Evolutionary conservation across 1,140 invertebrate species (phyloP).

Genomic region (Aphaenogaster ashmeadi): DNA sequence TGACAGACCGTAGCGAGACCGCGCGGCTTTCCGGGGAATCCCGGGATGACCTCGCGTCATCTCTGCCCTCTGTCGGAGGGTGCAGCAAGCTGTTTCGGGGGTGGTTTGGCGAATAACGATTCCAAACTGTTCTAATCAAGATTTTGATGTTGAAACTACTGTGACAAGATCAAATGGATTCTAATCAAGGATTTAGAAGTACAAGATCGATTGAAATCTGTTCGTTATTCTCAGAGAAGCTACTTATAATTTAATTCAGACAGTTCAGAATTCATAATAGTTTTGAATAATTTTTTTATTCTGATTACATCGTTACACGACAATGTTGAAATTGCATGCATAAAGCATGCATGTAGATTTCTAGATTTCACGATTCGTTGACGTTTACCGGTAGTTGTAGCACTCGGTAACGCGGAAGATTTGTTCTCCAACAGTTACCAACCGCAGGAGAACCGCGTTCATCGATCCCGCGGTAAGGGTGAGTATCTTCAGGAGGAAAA

Average conservation of each 20-base stretch:
- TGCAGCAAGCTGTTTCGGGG: not conserved
- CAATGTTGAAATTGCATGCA: not conserved
- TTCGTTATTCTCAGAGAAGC: not conserved
- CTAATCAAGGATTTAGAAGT: not conserved
- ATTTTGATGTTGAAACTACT: not conserved
- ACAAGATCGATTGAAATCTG: not conserved
- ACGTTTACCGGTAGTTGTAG: not conserved
- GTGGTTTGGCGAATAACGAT: not conserved
- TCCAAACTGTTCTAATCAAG: not conserved
- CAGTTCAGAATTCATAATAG: not conserved
- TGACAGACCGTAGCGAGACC: constrained; percentile 43
- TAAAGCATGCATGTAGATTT: not conserved
- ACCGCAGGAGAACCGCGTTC: not conserved
- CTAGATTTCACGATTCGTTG: not conserved
- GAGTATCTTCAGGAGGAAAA: constrained; percentile 48
- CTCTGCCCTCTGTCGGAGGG: constrained; percentile 45
- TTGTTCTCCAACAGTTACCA: constrained; percentile 35
- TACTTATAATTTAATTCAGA: not conserved
- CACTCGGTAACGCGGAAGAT: constrained; percentile 28
- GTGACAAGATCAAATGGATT: not conserved
- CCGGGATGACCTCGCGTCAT: not conserved
- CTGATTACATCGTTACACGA: not conserved
- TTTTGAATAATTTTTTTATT: constrained; percentile 3
- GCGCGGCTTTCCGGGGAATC: not conserved
- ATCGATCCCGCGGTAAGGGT: constrained; percentile 42